These are phyloP conservation scores for Sebastes schlegelii DNA, from an alignment of 2,113 vertebrate genomes.

Conservation along the genomic window DNA sequence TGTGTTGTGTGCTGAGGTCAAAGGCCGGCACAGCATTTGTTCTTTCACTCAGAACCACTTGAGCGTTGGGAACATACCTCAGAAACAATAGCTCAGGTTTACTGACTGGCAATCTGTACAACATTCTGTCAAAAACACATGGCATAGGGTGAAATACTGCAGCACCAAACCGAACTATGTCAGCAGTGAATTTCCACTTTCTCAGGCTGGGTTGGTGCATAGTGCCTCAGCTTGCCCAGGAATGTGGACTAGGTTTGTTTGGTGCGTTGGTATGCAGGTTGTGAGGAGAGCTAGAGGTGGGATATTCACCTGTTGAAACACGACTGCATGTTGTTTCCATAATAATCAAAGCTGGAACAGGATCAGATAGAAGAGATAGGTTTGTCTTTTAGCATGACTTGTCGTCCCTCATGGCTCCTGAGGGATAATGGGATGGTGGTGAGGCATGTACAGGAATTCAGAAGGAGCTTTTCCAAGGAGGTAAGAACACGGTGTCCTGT, in stretches of 20 bases:
- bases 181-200: slow-evolving; percentile 36
- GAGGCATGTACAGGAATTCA: not conserved
- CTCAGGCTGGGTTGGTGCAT: not conserved
- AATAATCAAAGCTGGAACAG: not conserved
- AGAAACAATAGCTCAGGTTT: not conserved
- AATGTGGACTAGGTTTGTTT: slow-evolving; percentile 36
- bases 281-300: not conserved
- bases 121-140: not conserved
- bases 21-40: not conserved
- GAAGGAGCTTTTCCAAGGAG: not conserved
- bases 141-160: not conserved
- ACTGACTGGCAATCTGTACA: not conserved
- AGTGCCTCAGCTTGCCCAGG: slow-evolving; percentile 37
- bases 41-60: not conserved
- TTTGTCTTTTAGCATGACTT: not conserved
- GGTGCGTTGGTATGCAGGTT: slow-evolving; percentile 13
- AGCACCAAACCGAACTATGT: not conserved
- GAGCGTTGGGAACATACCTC: not conserved
- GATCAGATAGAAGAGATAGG: slow-evolving; percentile 2
- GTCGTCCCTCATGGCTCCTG: not conserved
- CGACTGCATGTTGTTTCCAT: not conserved
- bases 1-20: not conserved
- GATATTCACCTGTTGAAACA: slow-evolving; percentile 39
- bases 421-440: not conserved
- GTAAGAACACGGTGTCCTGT: not conserved